These are phyloP conservation scores for Rhynchonema sp. DNA, from an alignment of 2,888 invertebrate genomes.

Conservation along the genomic window DNA sequence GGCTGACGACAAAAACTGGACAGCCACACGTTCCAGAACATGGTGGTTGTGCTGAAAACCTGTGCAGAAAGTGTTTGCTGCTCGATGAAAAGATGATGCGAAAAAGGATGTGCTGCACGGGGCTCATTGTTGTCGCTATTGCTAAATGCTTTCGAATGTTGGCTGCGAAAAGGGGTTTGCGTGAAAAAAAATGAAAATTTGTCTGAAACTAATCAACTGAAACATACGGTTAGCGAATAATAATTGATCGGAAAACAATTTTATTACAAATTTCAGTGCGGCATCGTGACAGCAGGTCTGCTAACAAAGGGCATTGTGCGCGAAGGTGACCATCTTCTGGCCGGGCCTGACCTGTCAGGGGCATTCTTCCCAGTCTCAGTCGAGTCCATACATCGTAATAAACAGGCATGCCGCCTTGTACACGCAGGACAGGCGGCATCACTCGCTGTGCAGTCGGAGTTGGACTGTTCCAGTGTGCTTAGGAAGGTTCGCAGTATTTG, in stretches of 20 bases:
- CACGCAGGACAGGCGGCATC: conserved; percentile 77
- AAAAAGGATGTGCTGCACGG: too few relatives aligned
- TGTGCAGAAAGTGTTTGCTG: too few relatives aligned
- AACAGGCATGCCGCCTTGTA: conserved; percentile 58
- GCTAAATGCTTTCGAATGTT: neutral
- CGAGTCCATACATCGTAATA: conserved; percentile 48
- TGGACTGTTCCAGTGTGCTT: conserved; percentile 14
- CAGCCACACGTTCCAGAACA: too few relatives aligned
- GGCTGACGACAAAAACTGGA: too few relatives aligned
- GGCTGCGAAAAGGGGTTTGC: too few relatives aligned
- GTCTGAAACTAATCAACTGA: too few relatives aligned
- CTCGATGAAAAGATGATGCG: too few relatives aligned
- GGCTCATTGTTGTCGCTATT: neutral
- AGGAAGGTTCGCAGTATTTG: neutral
- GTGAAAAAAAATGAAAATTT: too few relatives aligned
- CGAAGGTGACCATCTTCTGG: conserved; percentile 45
- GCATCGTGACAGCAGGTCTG: conserved; percentile 22
- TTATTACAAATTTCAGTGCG: conserved; percentile 10
- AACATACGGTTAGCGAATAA: neutral
- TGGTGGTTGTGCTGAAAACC: too few relatives aligned
- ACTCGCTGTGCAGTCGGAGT: conserved; percentile 42
- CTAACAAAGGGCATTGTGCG: conserved; percentile 61
- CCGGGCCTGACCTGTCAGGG: conserved; percentile 31
- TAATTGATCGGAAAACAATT: neutral
- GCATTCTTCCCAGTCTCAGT: conserved; percentile 45